A percentile compares a stretch with the other conserved stretches of the same genome.
Evolutionary conservation across 2,888 invertebrate genomes (phyloP).

Genomic region (Anorthoa munda): DNA sequence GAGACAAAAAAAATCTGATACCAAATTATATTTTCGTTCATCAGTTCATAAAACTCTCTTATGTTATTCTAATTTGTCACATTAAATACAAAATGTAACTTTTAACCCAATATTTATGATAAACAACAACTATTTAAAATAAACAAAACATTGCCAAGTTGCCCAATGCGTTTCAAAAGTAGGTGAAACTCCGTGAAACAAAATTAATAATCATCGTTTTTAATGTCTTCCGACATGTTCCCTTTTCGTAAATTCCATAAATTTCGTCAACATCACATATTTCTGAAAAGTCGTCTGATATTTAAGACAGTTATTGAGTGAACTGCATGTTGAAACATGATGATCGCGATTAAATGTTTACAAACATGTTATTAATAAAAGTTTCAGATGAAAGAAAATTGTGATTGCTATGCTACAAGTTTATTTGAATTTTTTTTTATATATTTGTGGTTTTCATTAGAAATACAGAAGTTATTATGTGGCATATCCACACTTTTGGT

Average conservation of each 20-base stretch:
- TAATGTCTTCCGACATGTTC: slow-evolving; percentile 60
- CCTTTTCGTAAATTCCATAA: slow-evolving; percentile 52
- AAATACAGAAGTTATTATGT: background rate
- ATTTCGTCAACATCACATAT: slow-evolving; percentile 58
- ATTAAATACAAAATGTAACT: slow-evolving; percentile 30
- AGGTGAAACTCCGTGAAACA: slow-evolving; percentile 50
- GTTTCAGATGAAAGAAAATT: slow-evolving; percentile 20
- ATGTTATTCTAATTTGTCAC: slow-evolving; percentile 47
- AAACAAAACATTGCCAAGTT: slow-evolving; percentile 53
- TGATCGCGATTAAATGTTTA: slow-evolving; percentile 58
- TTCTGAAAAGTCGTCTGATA: slow-evolving; percentile 38
- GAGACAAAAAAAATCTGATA: background rate
- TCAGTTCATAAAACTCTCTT: background rate
- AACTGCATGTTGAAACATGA: slow-evolving; percentile 47
- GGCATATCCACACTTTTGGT: background rate
- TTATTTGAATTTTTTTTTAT: slow-evolving; percentile 1
- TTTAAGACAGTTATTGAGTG: slow-evolving; percentile 55
- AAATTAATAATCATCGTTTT: slow-evolving; percentile 63
- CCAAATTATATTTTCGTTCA: background rate
- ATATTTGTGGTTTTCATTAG: background rate
- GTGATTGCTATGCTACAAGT: background rate
- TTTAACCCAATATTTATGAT: slow-evolving; percentile 33
- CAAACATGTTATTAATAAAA: slow-evolving; percentile 38
- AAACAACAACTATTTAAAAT: slow-evolving; percentile 46
- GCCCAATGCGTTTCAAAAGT: slow-evolving; percentile 47